These are phyloP conservation scores for Hoplostethus atlanticus DNA, from an alignment of 2,797 vertebrate species.

Conservation along the genomic window DNA sequence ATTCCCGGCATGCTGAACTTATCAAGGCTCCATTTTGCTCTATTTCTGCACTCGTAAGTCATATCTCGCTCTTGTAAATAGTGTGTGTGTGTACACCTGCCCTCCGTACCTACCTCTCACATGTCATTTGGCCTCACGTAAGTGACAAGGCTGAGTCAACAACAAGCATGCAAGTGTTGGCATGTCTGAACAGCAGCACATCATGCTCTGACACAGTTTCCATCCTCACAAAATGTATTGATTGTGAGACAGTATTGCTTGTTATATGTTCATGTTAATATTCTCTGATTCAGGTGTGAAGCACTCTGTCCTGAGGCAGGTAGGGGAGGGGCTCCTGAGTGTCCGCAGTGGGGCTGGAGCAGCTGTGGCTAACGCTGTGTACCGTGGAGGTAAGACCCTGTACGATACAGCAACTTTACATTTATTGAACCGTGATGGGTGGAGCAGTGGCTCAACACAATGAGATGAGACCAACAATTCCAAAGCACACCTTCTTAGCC, in stretches of 20 bases:
- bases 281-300: slow-evolving; percentile 84
- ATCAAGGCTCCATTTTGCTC: not conserved
- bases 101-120: not conserved
- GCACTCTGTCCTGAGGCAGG: slow-evolving; percentile 89
- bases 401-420: not conserved
- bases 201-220: not conserved
- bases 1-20: not conserved
- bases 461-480: not conserved
- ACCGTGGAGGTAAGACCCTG: slow-evolving; percentile 87
- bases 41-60: not conserved
- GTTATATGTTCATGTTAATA: not conserved
- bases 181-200: not conserved
- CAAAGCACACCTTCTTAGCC: not conserved
- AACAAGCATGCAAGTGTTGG: not conserved
- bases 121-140: slow-evolving; percentile 17
- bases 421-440: not conserved
- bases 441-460: not conserved
- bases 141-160: not conserved
- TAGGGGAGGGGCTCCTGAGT: slow-evolving; percentile 90
- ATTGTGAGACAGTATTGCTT: not conserved
- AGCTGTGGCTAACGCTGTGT: slow-evolving; percentile 82
- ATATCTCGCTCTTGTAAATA: not conserved
- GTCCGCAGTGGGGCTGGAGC: slow-evolving; percentile 84
- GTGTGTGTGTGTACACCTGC: slow-evolving; percentile 1
- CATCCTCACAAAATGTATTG: not conserved